These are phyloP conservation scores for Aptenodytes forsteri DNA, from an alignment of 2,113 vertebrate genomes.

Conservation along the genomic window DNA sequence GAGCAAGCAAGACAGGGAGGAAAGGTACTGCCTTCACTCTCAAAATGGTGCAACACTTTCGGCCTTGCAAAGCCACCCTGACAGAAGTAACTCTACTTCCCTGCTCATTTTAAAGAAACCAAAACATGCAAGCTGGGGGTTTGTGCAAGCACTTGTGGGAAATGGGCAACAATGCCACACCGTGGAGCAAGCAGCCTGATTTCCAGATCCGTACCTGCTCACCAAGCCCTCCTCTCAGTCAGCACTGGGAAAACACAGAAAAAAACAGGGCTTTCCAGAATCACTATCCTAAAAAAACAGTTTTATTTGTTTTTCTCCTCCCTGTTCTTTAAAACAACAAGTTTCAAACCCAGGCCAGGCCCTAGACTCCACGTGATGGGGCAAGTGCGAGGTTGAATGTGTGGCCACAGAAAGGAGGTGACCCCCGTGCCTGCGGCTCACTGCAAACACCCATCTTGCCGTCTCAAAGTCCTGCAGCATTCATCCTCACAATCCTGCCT, in stretches of 20 bases:
- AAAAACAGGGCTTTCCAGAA: not conserved
- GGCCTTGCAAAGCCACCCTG: fast-evolving
- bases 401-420: not conserved
- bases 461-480: not conserved
- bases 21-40: not conserved
- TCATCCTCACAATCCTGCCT: not conserved
- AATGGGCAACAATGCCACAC: not conserved
- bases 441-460: not conserved
- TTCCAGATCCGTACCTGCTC: not conserved
- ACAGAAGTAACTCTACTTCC: not conserved
- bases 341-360: not conserved
- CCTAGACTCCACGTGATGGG: fast-evolving
- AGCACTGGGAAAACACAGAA: not conserved
- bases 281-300: not conserved
- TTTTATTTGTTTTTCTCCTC: not conserved
- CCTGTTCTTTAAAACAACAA: not conserved
- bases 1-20: not conserved
- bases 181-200: not conserved
- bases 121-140: not conserved
- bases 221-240: not conserved
- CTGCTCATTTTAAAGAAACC: not conserved
- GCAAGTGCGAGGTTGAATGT: not conserved
- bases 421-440: not conserved
- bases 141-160: not conserved
- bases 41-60: not conserved